Evolutionary conservation across 2,113 vertebrate genomes (phyloP), one percentile per base, ranked within the genome.

Genomic region (Aegithalos caudatus): DNA sequence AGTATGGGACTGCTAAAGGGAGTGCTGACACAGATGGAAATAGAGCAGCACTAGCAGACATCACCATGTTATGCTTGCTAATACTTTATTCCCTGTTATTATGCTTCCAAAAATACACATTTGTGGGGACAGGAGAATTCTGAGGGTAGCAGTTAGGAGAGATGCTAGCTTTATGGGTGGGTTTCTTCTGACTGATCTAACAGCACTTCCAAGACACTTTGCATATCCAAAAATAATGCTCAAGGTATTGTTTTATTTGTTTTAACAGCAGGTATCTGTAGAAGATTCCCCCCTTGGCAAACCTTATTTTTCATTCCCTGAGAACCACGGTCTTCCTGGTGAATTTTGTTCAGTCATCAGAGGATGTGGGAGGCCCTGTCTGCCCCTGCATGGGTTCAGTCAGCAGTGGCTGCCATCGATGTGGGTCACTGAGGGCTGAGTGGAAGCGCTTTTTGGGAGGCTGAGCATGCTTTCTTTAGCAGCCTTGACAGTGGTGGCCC

Each of bases 31-130:
- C 48, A 88, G 76, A 87, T 71, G 62, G 51, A 92, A 95, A 58
- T 67, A 54, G 54, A 87, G 64, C 37, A 57, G 38, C 66, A 48
- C 31, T 67, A 87, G 73, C 47, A 94, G 80, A 64, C 73, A 82
- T 42, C 42, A 64, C 78, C 74, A 58, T 44, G 51, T 92, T 76
- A 54, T 7, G 31, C 42, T 92, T 65, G 62, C 89, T 93, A 92
- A 94, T 94, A 89, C 45, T 90, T 92, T 78, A 58, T 89, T 95
- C 91, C 56, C 91, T 94, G 40, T 95, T 92, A 96, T 91, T 96
- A 82, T 27, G 42, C 27, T 96, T 93, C 88, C 1, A 28, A 92
- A 97, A 92, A 94, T 91, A 89, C 20, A 37, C 74, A 35, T 81
- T 66, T 93, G 67, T 96, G 92, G 90, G 10, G 25, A 69, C 86